These are phyloP conservation scores for Conchocele bisecta DNA, from an alignment of 2,888 invertebrate genomes.

Conservation along the genomic window DNA sequence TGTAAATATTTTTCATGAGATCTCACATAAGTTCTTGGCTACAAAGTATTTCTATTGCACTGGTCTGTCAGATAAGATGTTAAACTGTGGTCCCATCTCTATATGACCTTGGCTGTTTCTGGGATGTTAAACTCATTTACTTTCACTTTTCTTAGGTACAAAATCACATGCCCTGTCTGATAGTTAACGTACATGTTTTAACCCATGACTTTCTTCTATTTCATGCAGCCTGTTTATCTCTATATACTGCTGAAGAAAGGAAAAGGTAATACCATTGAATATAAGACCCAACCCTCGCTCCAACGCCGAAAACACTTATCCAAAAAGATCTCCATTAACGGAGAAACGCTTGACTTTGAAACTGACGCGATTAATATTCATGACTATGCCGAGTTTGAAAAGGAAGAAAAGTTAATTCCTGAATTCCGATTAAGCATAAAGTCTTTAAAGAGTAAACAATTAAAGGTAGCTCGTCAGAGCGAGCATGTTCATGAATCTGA, in stretches of 20 bases:
- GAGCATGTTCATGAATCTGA: too few species aligned
- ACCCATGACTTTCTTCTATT: slow-evolving; percentile 38
- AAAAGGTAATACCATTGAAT: slow-evolving; percentile 73
- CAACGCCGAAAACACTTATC: slow-evolving; percentile 52
- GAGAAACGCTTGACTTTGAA: slow-evolving; percentile 70
- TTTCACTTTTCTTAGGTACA: too few species aligned
- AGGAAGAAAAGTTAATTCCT: slow-evolving; percentile 72
- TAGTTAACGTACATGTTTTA: not conserved
- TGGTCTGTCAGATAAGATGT: too few species aligned
- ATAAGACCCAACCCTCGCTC: slow-evolving; percentile 41
- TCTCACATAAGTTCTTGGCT: too few species aligned
- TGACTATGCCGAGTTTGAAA: slow-evolving; percentile 80
- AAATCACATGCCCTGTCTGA: too few species aligned
- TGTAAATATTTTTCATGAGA: too few species aligned
- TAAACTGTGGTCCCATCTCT: too few species aligned
- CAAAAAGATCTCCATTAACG: slow-evolving; percentile 79
- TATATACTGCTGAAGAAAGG: slow-evolving; percentile 76
- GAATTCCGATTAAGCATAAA: slow-evolving; percentile 71
- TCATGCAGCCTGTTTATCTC: slow-evolving; percentile 79
- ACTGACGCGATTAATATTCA: slow-evolving; percentile 78
- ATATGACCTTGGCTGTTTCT: too few species aligned
- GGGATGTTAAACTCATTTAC: too few species aligned
- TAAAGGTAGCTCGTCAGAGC: not conserved
- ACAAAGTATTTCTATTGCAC: too few species aligned
- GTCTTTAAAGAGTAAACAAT: slow-evolving; percentile 10